Evolutionary conservation across 2,797 vertebrate genomes (phyloP).

Genomic region (Oophaga sylvatica): DNA sequence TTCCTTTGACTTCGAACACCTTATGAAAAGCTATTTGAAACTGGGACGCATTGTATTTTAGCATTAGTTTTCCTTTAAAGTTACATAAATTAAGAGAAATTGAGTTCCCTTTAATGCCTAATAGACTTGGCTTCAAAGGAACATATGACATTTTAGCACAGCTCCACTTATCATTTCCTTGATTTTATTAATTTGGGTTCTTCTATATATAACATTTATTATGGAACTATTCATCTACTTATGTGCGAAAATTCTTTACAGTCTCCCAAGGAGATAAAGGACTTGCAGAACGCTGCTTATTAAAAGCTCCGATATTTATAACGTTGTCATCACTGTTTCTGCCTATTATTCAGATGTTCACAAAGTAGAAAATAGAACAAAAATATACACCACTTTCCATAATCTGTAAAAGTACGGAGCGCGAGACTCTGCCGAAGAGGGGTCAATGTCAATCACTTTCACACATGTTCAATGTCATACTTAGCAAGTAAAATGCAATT

Average conservation of each 20-base stretch:
- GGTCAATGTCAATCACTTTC: slow-evolving; percentile 19
- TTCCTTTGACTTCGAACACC: slow-evolving; percentile 22
- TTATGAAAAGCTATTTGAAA: not conserved
- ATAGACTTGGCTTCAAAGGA: slow-evolving; percentile 42
- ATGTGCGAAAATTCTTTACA: slow-evolving; percentile 43
- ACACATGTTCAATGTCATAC: slow-evolving; percentile 7
- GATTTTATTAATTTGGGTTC: slow-evolving; percentile 48
- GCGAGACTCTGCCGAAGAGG: not conserved
- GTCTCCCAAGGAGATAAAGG: slow-evolving; percentile 51
- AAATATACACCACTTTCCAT: slow-evolving; percentile 19
- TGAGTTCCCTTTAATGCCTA: slow-evolving; percentile 38
- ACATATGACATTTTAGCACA: slow-evolving; percentile 34
- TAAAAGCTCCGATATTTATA: slow-evolving; percentile 42
- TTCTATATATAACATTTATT: slow-evolving; percentile 50
- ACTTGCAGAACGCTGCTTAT: slow-evolving; percentile 48
- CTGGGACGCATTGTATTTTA: not conserved
- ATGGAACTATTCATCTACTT: slow-evolving; percentile 43
- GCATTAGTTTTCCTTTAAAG: slow-evolving; percentile 26
- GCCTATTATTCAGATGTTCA: slow-evolving; percentile 32
- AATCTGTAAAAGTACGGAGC: slow-evolving; percentile 12
- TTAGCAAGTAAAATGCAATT: slow-evolving; percentile 57
- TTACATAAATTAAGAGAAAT: slow-evolving; percentile 38
- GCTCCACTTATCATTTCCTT: slow-evolving; percentile 40
- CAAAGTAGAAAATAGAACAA: slow-evolving; percentile 33
- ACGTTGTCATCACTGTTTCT: slow-evolving; percentile 31